These are phyloP conservation scores for Drosophila nebulosa DNA, from an alignment of 1,140 invertebrate genomes.

Conservation along the genomic window DNA sequence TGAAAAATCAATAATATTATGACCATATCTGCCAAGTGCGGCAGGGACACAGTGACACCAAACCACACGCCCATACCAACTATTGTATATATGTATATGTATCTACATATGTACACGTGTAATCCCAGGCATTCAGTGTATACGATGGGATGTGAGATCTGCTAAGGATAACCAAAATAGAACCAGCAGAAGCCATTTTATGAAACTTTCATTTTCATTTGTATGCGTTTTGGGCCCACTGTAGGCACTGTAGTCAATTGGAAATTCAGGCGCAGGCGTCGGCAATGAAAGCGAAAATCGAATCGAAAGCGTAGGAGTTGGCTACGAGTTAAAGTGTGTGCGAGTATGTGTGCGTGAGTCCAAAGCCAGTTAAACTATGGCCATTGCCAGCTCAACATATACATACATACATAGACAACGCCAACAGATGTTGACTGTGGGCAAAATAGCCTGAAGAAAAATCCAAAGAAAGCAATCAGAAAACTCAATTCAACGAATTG, in stretches of 20 bases:
- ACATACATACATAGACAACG: constrained; percentile 62
- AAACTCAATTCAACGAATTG: constrained; percentile 16
- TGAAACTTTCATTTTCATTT: background rate
- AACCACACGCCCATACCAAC: background rate
- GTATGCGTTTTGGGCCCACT: constrained; percentile 14
- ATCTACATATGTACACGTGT: no score
- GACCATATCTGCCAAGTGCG: constrained; percentile 2
- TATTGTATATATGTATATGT: no score
- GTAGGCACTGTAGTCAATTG: constrained; percentile 25
- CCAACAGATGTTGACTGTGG: constrained; percentile 68
- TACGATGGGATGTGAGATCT: background rate
- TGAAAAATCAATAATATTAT: constrained; percentile 59
- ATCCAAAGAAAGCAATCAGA: background rate
- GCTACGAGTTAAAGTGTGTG: background rate
- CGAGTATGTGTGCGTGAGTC: constrained; percentile 20
- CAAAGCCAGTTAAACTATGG: constrained; percentile 65
- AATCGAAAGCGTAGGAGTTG: constrained; percentile 57
- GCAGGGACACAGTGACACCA: constrained; percentile 40
- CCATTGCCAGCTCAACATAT: constrained; percentile 75
- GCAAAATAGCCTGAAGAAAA: constrained; percentile 46
- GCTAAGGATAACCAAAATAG: background rate
- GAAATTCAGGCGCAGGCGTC: constrained; percentile 50
- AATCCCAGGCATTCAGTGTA: no score
- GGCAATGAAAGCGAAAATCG: constrained; percentile 65
- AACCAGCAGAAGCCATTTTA: background rate